Conservation (phyloP, 2,113 vertebrate species). For the Anser brachyrhynchus region DNA sequence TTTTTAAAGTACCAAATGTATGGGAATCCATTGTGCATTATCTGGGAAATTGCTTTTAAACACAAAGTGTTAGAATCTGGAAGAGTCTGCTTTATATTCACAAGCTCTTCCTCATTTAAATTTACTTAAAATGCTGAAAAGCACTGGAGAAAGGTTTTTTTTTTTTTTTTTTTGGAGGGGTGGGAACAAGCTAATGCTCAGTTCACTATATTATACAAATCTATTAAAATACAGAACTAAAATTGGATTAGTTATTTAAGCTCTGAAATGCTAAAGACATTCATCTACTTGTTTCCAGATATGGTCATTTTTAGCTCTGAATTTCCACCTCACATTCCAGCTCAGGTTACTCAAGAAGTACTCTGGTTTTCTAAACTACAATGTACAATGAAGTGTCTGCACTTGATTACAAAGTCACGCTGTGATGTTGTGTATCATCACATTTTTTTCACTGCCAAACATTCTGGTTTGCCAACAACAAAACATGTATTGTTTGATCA, state of each 20-base stretch:
- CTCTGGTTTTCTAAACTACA: not conserved
- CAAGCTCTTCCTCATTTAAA: not conserved
- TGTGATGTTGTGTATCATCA: not conserved
- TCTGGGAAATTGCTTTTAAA: not conserved
- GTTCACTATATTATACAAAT: not conserved
- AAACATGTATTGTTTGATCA: not conserved
- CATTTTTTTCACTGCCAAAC: not conserved
- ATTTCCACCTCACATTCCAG: not conserved
- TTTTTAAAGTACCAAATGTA: not conserved
- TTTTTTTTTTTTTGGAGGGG: no score
- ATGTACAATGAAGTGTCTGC: not conserved
- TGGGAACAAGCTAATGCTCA: not conserved
- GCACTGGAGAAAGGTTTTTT: not conserved
- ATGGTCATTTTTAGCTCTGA: not conserved
- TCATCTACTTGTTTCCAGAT: not conserved
- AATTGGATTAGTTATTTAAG: not conserved
- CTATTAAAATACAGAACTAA: not conserved
- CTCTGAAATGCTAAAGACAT: not conserved
- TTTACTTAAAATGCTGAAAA: not conserved
- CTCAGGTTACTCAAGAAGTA: not conserved
- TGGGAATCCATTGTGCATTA: not conserved
- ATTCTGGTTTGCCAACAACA: not conserved
- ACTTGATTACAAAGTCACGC: not conserved
- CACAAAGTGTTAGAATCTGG: not conserved
- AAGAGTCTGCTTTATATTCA: not conserved